Evolutionary conservation across 2,888 invertebrate species (phyloP).

Genomic region (Auanema sp.): DNA sequence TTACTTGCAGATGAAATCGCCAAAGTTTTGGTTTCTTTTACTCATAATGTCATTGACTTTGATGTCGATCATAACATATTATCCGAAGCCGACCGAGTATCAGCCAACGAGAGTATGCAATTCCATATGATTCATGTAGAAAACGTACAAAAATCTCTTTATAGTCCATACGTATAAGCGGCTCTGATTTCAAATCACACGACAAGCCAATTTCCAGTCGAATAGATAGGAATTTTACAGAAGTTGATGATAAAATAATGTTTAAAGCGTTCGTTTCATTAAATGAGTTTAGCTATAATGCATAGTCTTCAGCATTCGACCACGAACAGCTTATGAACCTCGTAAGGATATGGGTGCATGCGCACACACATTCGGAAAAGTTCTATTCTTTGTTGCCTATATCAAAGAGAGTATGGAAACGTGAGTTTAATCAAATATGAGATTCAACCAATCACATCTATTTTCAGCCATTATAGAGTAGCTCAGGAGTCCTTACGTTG

Average conservation of each 20-base stretch:
- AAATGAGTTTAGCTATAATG: background rate
- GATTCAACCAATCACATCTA: conserved; percentile 1
- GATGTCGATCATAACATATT: too few species aligned
- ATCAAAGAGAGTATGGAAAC: conserved; percentile 39
- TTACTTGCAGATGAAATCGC: background rate
- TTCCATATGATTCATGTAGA: too few species aligned
- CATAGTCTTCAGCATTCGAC: background rate
- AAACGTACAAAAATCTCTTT: too few species aligned
- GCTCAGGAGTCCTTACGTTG: conserved; percentile 56
- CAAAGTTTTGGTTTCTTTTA: background rate
- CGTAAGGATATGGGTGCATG: conserved; percentile 42
- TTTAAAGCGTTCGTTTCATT: background rate
- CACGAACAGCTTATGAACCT: background rate
- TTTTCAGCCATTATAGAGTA: conserved; percentile 53
- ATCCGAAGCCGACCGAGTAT: too few species aligned
- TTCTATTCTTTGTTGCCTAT: conserved; percentile 45
- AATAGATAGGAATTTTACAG: background rate
- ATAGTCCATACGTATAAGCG: background rate
- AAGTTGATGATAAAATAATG: background rate
- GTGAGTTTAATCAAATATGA: conserved; percentile 20
- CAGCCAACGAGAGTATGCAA: too few species aligned
- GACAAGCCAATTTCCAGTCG: background rate
- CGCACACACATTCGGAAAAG: conserved; percentile 43
- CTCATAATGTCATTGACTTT: background rate
- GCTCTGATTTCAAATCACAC: background rate